Evolutionary conservation across 1,140 invertebrate genomes (phyloP), one percentile per base, ranked within the genome.

Genomic region (Aphelenchoides besseyi): DNA sequence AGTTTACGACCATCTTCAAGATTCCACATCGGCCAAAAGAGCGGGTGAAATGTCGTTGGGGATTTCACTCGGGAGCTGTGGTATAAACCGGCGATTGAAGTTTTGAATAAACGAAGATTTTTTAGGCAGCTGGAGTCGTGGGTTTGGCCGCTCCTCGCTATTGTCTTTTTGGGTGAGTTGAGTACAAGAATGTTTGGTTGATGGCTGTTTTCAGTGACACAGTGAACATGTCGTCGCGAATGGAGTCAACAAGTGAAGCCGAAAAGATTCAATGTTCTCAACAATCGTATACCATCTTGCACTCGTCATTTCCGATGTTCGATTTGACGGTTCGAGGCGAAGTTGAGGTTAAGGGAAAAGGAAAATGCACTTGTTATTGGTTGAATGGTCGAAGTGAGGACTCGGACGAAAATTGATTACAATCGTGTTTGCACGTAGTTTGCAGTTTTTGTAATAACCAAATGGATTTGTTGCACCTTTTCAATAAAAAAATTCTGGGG

Each of bases 151-250:
- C 86, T 78, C 86, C 86, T 0, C 54, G 86, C n/a, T 86, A 87
- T 72, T 87, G 86, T 78, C 72, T 86, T 5, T 95, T 96, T 86
- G 93, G 93, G 0, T 93, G 95, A 85, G 94, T 93, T 0, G 93
- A 95, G 5, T 8, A 41, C n/a, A 8, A 8, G 37, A n/a, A n/a
- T 41, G n/a, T 41, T 5, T n/a, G n/a, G 5, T 41, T 5, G 5
- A 8, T 41, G 5, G 18, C 16, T 32, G 26, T 3, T 52, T 75
- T 77, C 12, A 70, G 23, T 18, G 12, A 75, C 33, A 66, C 74
- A 77, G 79, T 84, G 0, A 95, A 95, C 84, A 94, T 92, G 8
- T 91, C 93, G 0, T 91, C 91, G 0, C 88, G 93, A 75, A 94
- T 95, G 92, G 93, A 96, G 86, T 87, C 85, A 26, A 88, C 77